Conservation (phyloP, 2,888 invertebrate species). For the Dastarcus helophoroides region DNA sequence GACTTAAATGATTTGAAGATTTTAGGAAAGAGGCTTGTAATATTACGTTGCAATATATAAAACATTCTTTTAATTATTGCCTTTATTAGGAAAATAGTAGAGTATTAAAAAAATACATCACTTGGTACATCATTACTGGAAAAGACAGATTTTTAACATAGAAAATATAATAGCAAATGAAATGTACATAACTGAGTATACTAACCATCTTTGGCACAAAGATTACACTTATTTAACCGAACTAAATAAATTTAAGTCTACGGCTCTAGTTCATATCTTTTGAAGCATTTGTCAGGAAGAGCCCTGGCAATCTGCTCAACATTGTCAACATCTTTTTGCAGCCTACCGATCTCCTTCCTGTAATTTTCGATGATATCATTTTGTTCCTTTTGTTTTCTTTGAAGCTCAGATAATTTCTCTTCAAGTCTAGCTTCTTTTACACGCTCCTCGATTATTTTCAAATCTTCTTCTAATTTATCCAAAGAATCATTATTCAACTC, state of each 20-base stretch:
- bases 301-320: slow-evolving; percentile 69
- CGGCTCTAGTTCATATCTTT: slow-evolving; percentile 65
- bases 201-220: too few species aligned
- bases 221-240: too few species aligned
- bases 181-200: too few species aligned
- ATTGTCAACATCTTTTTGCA: slow-evolving; percentile 69
- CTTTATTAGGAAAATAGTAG: too few species aligned
- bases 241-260: slow-evolving; percentile 27
- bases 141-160: too few species aligned
- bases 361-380: slow-evolving; percentile 67
- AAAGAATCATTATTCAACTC: slow-evolving; percentile 59
- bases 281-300: slow-evolving; percentile 72
- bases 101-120: too few species aligned
- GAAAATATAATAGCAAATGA: too few species aligned
- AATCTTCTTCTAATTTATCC: slow-evolving; percentile 47
- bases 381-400: slow-evolving; percentile 45
- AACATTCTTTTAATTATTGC: too few species aligned
- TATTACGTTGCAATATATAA: too few species aligned
- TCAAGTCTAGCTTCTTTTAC: slow-evolving; percentile 63
- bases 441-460: slow-evolving; percentile 58
- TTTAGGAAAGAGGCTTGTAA: too few species aligned
- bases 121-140: too few species aligned
- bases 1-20: too few species aligned
- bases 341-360: slow-evolving; percentile 58
- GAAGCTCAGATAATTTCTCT: slow-evolving; percentile 59